Percentiles rank a stretch among this genome's conserved stretches.
Evolutionary conservation across 1,140 invertebrate genomes (phyloP).

Genomic region (Arion vulgaris): DNA sequence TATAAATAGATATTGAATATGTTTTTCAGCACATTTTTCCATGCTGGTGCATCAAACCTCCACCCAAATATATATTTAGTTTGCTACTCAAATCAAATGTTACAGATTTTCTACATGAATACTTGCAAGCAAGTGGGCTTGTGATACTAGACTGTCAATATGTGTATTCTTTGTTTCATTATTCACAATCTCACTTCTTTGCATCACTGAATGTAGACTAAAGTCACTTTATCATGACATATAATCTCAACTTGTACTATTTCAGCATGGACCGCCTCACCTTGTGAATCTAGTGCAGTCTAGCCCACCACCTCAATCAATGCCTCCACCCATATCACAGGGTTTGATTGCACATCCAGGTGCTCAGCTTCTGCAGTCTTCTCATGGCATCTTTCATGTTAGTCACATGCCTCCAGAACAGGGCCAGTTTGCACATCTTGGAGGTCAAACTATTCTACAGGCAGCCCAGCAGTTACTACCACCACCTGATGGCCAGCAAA

Average conservation of each 20-base stretch:
- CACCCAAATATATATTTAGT: too few species aligned
- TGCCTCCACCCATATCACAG: slow-evolving; percentile 39
- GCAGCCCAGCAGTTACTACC: slow-evolving; percentile 26
- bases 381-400: slow-evolving; percentile 16
- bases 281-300: slow-evolving; percentile 64
- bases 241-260: neutral
- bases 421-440: slow-evolving; percentile 31
- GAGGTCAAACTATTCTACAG: slow-evolving; percentile 15
- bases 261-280: slow-evolving; percentile 69
- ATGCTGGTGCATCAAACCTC: too few species aligned
- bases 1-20: too few species aligned
- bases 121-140: too few species aligned
- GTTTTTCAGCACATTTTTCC: too few species aligned
- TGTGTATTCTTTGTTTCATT: too few species aligned
- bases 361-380: slow-evolving; percentile 15
- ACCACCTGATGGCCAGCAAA: slow-evolving; percentile 17
- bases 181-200: too few species aligned
- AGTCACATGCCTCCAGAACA: slow-evolving; percentile 33
- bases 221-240: neutral
- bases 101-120: too few species aligned
- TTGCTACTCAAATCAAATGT: too few species aligned
- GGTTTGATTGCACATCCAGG: slow-evolving; percentile 15
- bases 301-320: slow-evolving; percentile 52
- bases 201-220: neutral
- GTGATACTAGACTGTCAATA: too few species aligned